phyloP scores from a whole-genome alignment of 2,113 vertebrate genomes.

The Dissostichus mawsoni region DNA sequence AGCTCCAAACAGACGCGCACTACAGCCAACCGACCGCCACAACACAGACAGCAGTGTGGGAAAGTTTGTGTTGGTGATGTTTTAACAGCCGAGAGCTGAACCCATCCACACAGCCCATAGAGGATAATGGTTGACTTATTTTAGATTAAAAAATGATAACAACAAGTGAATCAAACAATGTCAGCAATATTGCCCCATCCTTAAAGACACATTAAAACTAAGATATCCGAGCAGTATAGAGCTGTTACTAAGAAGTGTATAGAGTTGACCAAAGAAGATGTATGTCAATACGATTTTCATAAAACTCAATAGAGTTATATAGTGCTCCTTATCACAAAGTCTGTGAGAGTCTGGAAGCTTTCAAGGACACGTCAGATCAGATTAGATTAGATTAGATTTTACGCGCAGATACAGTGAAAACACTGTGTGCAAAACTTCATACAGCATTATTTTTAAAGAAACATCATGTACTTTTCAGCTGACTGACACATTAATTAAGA shows the following conservation, averaged over 20 bases:
- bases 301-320: slow-evolving; percentile 15
- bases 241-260: slow-evolving; percentile 20
- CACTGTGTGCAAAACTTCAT: neutral
- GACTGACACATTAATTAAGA: neutral
- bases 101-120: neutral
- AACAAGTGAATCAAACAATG: neutral
- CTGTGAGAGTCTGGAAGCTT: slow-evolving; percentile 16
- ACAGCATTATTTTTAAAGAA: neutral
- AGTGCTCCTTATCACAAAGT: slow-evolving; percentile 41
- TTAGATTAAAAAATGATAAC: neutral
- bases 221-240: neutral
- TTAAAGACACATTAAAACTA: neutral
- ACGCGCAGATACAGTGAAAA: slow-evolving; percentile 19
- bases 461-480: neutral
- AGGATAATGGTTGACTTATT: neutral
- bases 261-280: slow-evolving; percentile 13
- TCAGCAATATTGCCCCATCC: neutral
- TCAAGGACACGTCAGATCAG: slow-evolving; percentile 33
- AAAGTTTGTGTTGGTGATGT: slow-evolving; percentile 17
- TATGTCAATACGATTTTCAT: slow-evolving; percentile 16
- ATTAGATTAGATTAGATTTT: slow-evolving; percentile 58
- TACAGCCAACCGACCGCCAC: slow-evolving; percentile 30
- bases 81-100: neutral
- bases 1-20: slow-evolving; percentile 54
- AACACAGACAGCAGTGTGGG: slow-evolving; percentile 16